Evolutionary conservation across 2,888 invertebrate species (phyloP).

Genomic region (Oasisia sp.): DNA sequence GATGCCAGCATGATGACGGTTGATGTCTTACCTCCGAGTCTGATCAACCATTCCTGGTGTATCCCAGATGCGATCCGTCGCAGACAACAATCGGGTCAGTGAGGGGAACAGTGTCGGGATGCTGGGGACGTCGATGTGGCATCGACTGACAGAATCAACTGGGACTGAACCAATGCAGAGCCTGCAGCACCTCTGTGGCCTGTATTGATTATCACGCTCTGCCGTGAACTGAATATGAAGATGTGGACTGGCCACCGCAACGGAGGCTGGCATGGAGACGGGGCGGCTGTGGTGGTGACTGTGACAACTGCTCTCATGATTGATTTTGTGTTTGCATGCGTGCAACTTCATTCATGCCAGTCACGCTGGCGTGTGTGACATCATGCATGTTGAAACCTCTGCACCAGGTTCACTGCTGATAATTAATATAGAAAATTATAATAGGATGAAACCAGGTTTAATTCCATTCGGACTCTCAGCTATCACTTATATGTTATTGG

Average conservation of each 20-base stretch:
- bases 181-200: not conserved
- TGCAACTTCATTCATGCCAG: not conserved
- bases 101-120: not conserved
- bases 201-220: not conserved
- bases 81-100: not conserved
- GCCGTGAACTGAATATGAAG: not conserved
- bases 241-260: not conserved
- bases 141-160: not conserved
- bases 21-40: not conserved
- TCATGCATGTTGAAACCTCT: not conserved
- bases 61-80: not conserved
- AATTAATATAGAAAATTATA: not conserved
- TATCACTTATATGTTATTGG: not conserved
- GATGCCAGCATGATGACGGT: not conserved
- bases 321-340: not conserved
- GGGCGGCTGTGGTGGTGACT: not conserved
- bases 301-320: not conserved
- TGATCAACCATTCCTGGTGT: not conserved
- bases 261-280: not conserved
- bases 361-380: not conserved
- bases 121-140: not conserved
- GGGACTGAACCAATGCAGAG: not conserved
- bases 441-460: not conserved
- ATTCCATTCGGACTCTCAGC: not conserved
- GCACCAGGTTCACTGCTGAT: not conserved